Percentiles rank a stretch among this genome's conserved stretches.
Conservation (phyloP, 1,140 invertebrate genomes). For the Solen grandis region DNA sequence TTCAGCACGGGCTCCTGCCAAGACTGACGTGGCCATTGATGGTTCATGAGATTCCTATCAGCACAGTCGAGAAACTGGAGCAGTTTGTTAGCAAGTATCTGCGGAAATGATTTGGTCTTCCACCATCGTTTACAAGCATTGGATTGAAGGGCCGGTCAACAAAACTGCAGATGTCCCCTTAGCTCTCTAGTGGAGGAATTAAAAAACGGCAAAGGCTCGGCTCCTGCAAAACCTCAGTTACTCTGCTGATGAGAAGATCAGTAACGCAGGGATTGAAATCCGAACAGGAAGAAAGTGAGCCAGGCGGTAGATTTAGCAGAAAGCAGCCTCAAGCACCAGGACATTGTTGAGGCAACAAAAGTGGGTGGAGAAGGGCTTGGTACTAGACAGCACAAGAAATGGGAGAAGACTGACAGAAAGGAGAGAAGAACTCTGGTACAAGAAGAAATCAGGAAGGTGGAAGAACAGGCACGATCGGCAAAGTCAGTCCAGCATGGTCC, state of each 20-base stretch:
- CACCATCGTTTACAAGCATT: slow-evolving; percentile 38
- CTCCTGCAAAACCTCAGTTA: background rate
- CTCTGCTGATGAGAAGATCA: background rate
- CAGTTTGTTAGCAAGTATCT: slow-evolving; percentile 19
- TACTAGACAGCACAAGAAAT: background rate
- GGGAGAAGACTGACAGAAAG: no score
- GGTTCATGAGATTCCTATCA: slow-evolving; percentile 11
- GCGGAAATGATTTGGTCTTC: no score
- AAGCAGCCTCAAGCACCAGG: background rate
- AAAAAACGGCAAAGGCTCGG: slow-evolving; percentile 18
- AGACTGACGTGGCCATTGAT: slow-evolving; percentile 31
- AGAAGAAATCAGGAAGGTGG: no score
- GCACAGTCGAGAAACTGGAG: slow-evolving; percentile 33
- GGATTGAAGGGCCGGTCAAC: slow-evolving; percentile 41
- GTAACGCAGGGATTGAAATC: background rate
- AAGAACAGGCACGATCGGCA: no score
- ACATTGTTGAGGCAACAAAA: slow-evolving; percentile 13
- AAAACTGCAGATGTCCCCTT: no score
- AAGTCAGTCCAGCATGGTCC: slow-evolving; percentile 8
- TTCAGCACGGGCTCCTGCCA: slow-evolving; percentile 19
- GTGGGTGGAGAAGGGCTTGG: background rate
- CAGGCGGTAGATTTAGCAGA: slow-evolving; percentile 11
- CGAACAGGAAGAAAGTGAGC: slow-evolving; percentile 24
- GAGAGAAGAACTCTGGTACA: no score
- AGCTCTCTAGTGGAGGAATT: slow-evolving; percentile 38